Evolutionary conservation across 2,113 vertebrate genomes (phyloP).

Genomic region (Corvus cornix): DNA sequence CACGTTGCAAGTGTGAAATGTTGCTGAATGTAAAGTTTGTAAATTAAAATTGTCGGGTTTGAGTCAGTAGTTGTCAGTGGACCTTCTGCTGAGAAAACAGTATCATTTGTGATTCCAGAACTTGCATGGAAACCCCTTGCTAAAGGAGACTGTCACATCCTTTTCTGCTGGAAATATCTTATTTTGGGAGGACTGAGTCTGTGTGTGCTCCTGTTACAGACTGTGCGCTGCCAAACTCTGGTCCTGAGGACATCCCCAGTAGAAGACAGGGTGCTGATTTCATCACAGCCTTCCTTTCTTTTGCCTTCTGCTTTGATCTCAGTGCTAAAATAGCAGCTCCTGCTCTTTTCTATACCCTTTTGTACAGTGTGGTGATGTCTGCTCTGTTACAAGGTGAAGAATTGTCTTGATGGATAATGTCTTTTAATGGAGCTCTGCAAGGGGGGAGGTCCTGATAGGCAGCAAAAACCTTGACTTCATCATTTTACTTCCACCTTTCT

Average conservation of each 20-base stretch:
- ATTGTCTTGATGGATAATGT: background rate
- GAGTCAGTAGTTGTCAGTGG: background rate
- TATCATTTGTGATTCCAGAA: background rate
- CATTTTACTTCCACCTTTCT: background rate
- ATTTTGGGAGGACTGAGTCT: background rate
- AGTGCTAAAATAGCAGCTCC: background rate
- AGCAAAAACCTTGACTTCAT: background rate
- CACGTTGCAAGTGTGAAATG: background rate
- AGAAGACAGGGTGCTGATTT: background rate
- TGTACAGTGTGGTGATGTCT: background rate
- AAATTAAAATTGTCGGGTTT: conserved; percentile 36
- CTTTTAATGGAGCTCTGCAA: background rate
- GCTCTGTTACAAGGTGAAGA: background rate
- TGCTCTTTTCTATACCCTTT: background rate
- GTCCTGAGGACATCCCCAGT: background rate
- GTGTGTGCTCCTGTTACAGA: background rate
- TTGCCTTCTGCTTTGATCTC: background rate
- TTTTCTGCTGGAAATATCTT: background rate
- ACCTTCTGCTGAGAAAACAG: background rate
- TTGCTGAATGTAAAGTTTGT: background rate
- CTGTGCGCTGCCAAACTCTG: background rate
- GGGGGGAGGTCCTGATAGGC: background rate
- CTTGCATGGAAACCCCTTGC: background rate
- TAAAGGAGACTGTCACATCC: background rate
- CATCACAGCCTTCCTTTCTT: background rate